Evolutionary conservation across 1,140 invertebrate species (phyloP), one percentile per base, ranked within the genome.

Genomic region (Cyphomyrmex costatus): DNA sequence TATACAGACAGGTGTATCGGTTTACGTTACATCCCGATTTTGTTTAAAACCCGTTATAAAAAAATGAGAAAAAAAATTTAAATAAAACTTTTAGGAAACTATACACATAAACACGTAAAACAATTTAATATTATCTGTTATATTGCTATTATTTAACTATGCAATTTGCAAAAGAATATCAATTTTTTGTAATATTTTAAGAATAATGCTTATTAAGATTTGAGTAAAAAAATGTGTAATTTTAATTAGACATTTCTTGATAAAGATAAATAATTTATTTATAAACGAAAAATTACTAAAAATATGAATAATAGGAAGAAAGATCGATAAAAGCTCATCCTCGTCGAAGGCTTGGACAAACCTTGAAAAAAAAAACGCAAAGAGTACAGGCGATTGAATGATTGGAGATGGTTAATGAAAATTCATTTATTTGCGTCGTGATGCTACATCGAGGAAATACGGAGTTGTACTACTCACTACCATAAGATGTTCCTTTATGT

Each of bases 381-480:
- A 68, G 42, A 36, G 14, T 65, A 24, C 14, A 24, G 61, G 14
- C 19, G n/a, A 46, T n/a, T 58, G 16, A 66, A 16, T 80, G 33
- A 60, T 49, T 21, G 12, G 5, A 5, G 3, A 7, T 24, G 7
- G 12, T 93, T 94, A 93, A 92, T 95, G 91, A 94, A 95, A 95
- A 94, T 94, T 92, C 92, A 93, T 95, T 94, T 94, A 93, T 94
- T 92, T 90, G 49, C 79, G 61, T 90, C 73, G 84, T 86, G n/a
- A n/a, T n/a, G 79, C 89, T 90, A 90, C 87, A 91, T 91, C 89
- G 68, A 86, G 7, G 63, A 82, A 63, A 90, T 89, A 88, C 82
- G 88, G 21, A 74, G 68, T 73, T 74, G 61, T 79, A 60, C 74
- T 91, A 91, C 51, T 65, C 61, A 21, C 89, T 91, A 91, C 51